Conservation (phyloP, 2,113 vertebrate genomes). For the Aldabrachelys gigantea region DNA sequence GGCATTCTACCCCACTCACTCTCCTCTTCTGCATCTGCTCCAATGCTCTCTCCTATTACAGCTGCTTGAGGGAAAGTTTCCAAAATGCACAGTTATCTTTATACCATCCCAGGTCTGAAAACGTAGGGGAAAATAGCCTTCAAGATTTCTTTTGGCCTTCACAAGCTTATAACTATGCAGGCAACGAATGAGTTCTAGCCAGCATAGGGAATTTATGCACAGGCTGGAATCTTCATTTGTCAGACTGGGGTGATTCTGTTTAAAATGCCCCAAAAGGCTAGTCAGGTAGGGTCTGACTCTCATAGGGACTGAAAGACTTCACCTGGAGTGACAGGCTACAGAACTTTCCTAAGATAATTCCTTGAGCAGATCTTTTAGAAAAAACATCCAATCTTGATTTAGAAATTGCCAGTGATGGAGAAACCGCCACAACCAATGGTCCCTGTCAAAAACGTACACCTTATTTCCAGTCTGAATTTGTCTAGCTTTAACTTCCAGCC, state of each 20-base stretch:
- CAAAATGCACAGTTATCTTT: constrained; percentile 17
- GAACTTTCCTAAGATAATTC: not conserved
- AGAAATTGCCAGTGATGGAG: not conserved
- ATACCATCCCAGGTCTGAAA: constrained; percentile 1
- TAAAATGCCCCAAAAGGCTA: not conserved
- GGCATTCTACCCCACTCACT: not conserved
- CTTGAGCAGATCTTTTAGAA: not conserved
- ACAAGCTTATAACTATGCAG: not conserved
- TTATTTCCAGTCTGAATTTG: not conserved
- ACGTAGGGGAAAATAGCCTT: not conserved
- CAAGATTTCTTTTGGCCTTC: not conserved
- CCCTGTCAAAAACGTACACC: not conserved
- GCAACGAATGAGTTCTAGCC: not conserved
- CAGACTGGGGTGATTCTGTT: not conserved
- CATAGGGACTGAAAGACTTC: not conserved
- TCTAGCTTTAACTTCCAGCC: not conserved
- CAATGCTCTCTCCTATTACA: constrained; percentile 44
- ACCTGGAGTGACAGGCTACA: not conserved
- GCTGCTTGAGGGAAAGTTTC: constrained; percentile 47
- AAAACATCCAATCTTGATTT: not conserved
- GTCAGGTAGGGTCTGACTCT: not conserved
- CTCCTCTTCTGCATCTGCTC: constrained; percentile 40
- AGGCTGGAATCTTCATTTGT: not conserved
- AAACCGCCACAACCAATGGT: not conserved
- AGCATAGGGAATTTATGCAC: not conserved